Percentiles rank a stretch among this genome's conserved stretches.
These are phyloP conservation scores for Chaetura pelagica DNA, from an alignment of 2,113 vertebrate genomes.

Conservation along the genomic window DNA sequence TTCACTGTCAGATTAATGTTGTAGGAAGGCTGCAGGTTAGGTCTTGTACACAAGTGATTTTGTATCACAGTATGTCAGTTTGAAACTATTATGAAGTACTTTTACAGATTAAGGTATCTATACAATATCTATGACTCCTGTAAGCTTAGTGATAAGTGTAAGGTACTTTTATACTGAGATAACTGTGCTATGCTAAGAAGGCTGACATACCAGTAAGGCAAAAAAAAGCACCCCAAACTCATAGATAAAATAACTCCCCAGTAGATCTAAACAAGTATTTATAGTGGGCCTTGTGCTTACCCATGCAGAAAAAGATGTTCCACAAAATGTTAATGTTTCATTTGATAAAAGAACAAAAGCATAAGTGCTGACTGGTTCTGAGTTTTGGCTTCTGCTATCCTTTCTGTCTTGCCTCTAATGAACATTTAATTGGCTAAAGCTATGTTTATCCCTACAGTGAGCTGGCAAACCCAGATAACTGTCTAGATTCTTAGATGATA, in stretches of 20 bases:
- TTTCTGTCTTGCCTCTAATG: neutral
- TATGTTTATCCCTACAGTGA: constrained; percentile 23
- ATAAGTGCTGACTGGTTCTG: neutral
- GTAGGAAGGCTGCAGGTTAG: neutral
- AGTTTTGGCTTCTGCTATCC: neutral
- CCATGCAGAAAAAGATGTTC: neutral
- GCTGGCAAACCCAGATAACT: constrained; percentile 36
- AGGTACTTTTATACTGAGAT: neutral
- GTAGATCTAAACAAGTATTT: neutral
- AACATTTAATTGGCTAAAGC: constrained; percentile 43
- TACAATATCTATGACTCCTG: neutral
- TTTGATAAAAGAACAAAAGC: neutral
- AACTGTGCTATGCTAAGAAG: neutral
- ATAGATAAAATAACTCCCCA: neutral
- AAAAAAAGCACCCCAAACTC: neutral
- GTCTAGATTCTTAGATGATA: constrained; percentile 4
- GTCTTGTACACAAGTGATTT: neutral
- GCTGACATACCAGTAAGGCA: neutral
- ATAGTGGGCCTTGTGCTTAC: neutral
- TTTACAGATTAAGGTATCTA: neutral
- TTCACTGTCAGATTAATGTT: neutral
- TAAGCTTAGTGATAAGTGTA: neutral
- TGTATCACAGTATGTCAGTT: neutral
- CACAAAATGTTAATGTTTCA: neutral
- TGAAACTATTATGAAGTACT: neutral